Conservation (phyloP, 2,797 vertebrate genomes). For the Typhlichthys subterraneus region DNA sequence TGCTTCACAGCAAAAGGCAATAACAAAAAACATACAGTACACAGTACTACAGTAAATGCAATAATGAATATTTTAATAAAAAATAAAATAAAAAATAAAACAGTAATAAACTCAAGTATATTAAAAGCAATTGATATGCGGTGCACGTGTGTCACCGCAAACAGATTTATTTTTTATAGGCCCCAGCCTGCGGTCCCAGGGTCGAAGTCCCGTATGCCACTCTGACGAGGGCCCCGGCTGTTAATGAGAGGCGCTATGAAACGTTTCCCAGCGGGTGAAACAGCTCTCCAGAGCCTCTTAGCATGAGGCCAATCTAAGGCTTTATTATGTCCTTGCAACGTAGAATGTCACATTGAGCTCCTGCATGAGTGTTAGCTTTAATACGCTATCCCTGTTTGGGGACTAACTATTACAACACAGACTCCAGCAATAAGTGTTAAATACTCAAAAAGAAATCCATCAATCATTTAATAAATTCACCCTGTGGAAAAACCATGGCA, state of each 20-base stretch:
- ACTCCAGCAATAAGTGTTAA: conserved; percentile 29
- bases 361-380: conserved; percentile 55
- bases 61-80: no score
- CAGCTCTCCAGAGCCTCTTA: conserved; percentile 64
- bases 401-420: conserved; percentile 29
- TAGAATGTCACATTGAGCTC: conserved; percentile 45
- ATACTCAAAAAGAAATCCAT: conserved; percentile 7
- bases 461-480: conserved; percentile 27
- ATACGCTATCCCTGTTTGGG: conserved; percentile 41
- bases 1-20: no score
- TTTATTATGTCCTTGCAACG: conserved; percentile 57
- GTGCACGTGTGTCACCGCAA: conserved; percentile 58
- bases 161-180: conserved; percentile 59
- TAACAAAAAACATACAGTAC: no score
- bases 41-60: no score
- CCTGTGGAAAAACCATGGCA: no score
- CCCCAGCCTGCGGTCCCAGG: conserved; percentile 52
- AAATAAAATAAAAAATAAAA: no score
- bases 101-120: no score
- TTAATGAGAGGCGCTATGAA: conserved; percentile 78
- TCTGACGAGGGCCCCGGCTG: conserved; percentile 67
- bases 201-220: conserved; percentile 69
- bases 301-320: conserved; percentile 42
- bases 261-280: conserved; percentile 58
- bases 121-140: no score